Evolutionary conservation across 2,797 vertebrate genomes (phyloP).

Genomic region (Caiman crocodilus): DNA sequence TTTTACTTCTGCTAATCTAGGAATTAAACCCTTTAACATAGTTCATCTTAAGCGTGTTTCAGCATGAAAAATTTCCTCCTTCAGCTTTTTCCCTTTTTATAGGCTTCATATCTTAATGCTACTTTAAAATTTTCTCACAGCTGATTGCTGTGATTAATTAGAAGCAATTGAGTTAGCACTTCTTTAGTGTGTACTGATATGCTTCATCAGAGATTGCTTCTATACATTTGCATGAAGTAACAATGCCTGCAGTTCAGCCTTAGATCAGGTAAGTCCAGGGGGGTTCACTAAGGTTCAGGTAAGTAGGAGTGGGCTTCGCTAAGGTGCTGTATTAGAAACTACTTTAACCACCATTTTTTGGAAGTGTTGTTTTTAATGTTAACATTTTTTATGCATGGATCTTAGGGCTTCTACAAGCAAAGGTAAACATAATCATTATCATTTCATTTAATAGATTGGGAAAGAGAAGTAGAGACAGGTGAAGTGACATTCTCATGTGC

Average conservation of each 20-base stretch:
- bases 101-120: not conserved
- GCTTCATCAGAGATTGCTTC: constrained; percentile 12
- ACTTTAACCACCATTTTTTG: not conserved
- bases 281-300: not conserved
- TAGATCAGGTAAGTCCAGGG: not conserved
- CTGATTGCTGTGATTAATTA: constrained; percentile 46
- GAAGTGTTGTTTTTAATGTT: not conserved
- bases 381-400: not conserved
- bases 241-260: not conserved
- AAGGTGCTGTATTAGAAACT: not conserved
- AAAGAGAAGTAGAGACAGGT: not conserved
- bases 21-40: not conserved
- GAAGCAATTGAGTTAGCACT: constrained; percentile 25
- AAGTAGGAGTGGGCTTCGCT: not conserved
- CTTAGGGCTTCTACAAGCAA: not conserved
- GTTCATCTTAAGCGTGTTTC: not conserved
- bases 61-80: not conserved
- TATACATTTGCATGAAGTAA: not conserved
- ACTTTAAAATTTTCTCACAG: constrained; percentile 35
- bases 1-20: not conserved
- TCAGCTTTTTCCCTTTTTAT: not conserved
- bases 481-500: not conserved
- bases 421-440: not conserved
- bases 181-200: not conserved
- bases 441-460: not conserved